Conservation (phyloP, 2,113 vertebrate genomes). For the Oenanthe melanoleuca region DNA sequence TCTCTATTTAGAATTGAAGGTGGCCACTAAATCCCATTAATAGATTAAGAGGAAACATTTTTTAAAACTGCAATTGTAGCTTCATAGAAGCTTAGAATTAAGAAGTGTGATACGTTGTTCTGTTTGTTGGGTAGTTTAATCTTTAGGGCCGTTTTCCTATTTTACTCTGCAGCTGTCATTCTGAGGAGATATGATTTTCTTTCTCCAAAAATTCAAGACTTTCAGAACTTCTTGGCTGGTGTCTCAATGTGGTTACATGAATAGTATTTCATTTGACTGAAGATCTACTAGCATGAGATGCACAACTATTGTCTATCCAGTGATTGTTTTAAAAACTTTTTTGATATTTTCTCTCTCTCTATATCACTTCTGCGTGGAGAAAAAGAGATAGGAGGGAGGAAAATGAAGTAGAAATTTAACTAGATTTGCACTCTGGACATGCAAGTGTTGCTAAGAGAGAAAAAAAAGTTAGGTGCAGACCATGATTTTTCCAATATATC, state of each 20-base stretch:
- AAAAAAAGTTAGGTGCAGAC: not conserved
- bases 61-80: not conserved
- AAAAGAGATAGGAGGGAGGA: not conserved
- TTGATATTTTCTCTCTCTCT: not conserved
- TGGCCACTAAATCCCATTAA: not conserved
- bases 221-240: not conserved
- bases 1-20: not conserved
- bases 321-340: not conserved
- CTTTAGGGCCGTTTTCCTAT: not conserved
- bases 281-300: not conserved
- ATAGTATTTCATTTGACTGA: not conserved
- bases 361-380: not conserved
- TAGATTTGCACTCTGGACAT: not conserved
- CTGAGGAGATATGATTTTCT: not conserved
- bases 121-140: not conserved
- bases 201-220: not conserved
- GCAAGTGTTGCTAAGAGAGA: not conserved
- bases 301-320: not conserved
- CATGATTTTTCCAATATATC: not conserved
- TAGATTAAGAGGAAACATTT: not conserved
- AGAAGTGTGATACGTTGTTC: not conserved
- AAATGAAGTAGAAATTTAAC: fast-evolving
- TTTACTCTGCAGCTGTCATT: not conserved
- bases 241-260: not conserved
- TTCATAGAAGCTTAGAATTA: not conserved